Conservation (phyloP, 2,797 vertebrate species). For the Cottoperca gobio region DNA sequence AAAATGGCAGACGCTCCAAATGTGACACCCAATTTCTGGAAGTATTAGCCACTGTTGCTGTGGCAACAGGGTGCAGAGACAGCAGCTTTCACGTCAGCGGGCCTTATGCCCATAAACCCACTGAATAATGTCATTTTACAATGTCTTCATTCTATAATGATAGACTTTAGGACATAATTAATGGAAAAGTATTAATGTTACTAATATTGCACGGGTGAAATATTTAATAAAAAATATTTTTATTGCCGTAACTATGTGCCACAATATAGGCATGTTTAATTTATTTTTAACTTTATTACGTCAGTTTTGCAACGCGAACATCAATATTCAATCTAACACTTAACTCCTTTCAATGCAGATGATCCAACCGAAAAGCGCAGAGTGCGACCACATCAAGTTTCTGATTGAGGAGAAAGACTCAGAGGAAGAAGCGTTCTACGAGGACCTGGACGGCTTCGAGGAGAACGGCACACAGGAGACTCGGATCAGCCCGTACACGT, state of each 20-base stretch:
- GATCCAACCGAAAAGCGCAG: slow-evolving; percentile 96
- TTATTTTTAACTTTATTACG: not conserved
- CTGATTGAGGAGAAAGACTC: slow-evolving; percentile 99
- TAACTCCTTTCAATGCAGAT: slow-evolving; percentile 82
- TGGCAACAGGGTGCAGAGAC: slow-evolving; percentile 82
- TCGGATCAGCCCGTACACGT: slow-evolving; percentile 98
- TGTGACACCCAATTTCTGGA: slow-evolving; percentile 86
- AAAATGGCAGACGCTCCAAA: slow-evolving; percentile 83
- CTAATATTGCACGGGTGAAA: not conserved
- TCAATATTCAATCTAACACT: not conserved
- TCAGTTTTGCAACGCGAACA: not conserved
- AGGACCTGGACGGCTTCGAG: slow-evolving; percentile 97
- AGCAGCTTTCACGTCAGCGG: slow-evolving; percentile 78
- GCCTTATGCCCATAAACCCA: slow-evolving; percentile 79
- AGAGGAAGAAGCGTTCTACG: slow-evolving; percentile 96
- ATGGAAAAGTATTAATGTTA: slow-evolving; percentile 15
- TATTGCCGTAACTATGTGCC: not conserved
- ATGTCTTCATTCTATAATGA: slow-evolving; percentile 42
- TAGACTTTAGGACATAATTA: slow-evolving; percentile 32
- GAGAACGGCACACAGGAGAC: slow-evolving; percentile 98
- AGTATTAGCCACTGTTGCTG: slow-evolving; percentile 85
- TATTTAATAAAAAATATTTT: slow-evolving; percentile 4
- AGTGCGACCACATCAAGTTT: slow-evolving; percentile 98
- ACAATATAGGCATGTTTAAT: not conserved
- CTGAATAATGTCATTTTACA: slow-evolving; percentile 67